Evolutionary conservation across 1,140 invertebrate species (phyloP).

Genomic region (Brachionus manjavacas): DNA sequence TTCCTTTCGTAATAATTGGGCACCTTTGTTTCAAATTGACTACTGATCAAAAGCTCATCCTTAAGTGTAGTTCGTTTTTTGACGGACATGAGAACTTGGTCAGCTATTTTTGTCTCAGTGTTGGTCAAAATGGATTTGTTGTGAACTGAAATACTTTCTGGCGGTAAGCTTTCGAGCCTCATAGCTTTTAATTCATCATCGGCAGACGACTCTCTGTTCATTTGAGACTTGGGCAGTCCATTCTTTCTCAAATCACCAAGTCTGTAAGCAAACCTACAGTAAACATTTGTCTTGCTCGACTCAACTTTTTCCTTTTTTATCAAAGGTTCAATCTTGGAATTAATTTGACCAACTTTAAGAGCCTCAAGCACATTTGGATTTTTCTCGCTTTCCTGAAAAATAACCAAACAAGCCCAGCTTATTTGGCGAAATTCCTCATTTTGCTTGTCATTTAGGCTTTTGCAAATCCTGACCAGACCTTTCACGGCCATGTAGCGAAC

Average conservation of each 20-base stretch:
- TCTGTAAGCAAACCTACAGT: background rate
- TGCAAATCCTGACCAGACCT: constrained; percentile 52
- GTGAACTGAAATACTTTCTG: background rate
- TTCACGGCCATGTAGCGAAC: constrained; percentile 55
- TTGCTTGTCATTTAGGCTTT: constrained; percentile 47
- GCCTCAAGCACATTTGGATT: constrained; percentile 54
- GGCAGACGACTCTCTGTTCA: background rate
- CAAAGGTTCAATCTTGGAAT: constrained; percentile 15
- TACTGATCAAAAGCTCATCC: background rate
- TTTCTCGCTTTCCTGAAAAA: constrained; percentile 50
- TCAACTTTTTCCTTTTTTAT: background rate
- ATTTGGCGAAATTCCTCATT: constrained; percentile 50
- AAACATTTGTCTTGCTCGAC: background rate
- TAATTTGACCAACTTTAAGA: constrained; percentile 55
- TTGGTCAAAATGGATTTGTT: constrained; percentile 10
- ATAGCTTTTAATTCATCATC: background rate
- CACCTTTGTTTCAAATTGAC: constrained; percentile 1
- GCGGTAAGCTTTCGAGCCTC: background rate
- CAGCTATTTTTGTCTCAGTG: background rate
- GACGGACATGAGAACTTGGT: background rate
- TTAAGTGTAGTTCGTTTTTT: constrained; percentile 16
- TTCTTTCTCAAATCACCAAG: background rate
- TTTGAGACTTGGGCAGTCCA: background rate
- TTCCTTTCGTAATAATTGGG: constrained; percentile 10
- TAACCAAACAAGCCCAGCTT: constrained; percentile 51